Conservation (phyloP, 2,113 vertebrate genomes). For the Lophura nycthemera region DNA sequence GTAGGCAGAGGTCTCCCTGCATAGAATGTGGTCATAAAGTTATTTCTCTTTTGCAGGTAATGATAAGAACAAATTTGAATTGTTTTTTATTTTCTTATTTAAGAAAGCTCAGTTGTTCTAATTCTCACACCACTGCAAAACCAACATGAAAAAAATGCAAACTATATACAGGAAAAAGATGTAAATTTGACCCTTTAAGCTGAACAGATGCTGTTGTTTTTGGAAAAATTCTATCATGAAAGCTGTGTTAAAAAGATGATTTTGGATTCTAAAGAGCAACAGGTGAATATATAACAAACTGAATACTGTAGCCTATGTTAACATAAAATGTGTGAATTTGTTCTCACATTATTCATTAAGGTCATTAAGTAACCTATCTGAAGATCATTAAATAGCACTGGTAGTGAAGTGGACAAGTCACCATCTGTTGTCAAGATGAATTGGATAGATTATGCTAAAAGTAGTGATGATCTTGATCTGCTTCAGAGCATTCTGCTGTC, state of each 20-base stretch:
- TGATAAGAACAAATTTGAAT: background rate
- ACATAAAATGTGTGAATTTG: background rate
- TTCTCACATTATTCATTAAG: background rate
- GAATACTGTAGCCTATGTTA: background rate
- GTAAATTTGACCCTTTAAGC: fast-evolving
- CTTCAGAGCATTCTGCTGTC: background rate
- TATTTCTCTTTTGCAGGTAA: background rate
- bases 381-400: background rate
- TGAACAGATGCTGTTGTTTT: background rate
- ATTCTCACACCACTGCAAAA: background rate
- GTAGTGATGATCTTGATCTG: background rate
- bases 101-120: background rate
- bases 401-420: background rate
- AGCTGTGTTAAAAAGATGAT: background rate
- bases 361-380: background rate
- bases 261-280: background rate
- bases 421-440: background rate
- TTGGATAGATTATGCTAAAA: background rate
- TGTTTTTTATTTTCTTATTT: background rate
- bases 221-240: background rate
- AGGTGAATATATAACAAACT: background rate
- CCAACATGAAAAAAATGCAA: background rate
- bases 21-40: background rate
- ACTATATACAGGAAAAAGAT: background rate
- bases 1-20: background rate